Evolutionary conservation across 2,113 vertebrate genomes (phyloP).

Genomic region (Pyrgilauda ruficollis): DNA sequence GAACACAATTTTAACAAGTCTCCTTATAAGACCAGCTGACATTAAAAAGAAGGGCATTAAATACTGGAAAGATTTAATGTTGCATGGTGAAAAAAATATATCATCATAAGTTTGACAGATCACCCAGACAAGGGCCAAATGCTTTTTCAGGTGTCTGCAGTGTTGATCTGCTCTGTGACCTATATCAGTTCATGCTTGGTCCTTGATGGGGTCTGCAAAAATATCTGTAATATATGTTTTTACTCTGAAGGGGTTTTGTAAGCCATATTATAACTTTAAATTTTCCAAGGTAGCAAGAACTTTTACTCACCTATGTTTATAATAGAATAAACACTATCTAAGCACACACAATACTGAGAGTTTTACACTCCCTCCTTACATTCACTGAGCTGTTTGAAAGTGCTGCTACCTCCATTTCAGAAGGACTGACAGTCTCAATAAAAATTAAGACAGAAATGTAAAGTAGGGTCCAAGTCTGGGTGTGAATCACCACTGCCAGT

Average conservation of each 20-base stretch:
- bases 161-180: not conserved
- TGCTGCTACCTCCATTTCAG: not conserved
- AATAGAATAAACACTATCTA: not conserved
- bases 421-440: not conserved
- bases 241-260: not conserved
- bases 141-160: not conserved
- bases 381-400: not conserved
- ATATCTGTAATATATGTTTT: not conserved
- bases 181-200: not conserved
- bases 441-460: not conserved
- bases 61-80: not conserved
- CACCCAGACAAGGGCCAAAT: not conserved
- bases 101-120: not conserved
- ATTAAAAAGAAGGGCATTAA: constrained; percentile 24
- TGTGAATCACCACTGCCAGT: not conserved
- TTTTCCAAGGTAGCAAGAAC: not conserved
- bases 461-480: not conserved
- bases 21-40: constrained; percentile 26
- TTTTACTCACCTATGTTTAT: not conserved
- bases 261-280: not conserved
- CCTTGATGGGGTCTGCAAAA: not conserved
- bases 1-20: constrained; percentile 32
- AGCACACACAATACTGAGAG: not conserved
- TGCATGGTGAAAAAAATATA: constrained; percentile 15
- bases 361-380: not conserved